Evolutionary conservation across 1,140 invertebrate genomes (phyloP), one percentile per base, ranked within the genome.

Genomic region (Drosophila murphyi): DNA sequence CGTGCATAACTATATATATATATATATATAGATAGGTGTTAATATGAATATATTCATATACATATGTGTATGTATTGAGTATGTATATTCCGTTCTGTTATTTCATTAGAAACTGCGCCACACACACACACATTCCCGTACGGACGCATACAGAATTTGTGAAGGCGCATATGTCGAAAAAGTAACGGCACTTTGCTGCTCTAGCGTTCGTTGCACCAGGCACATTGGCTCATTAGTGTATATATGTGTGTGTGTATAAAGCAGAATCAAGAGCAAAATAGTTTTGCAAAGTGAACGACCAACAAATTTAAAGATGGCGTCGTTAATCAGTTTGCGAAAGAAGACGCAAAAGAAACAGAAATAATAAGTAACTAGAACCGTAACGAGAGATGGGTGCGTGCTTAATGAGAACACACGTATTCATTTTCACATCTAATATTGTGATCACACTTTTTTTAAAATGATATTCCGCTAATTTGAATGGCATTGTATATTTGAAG

Each of bases 161-260:
- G 12, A 1, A 31, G 37, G 5, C 8, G 65, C 52, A 29, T 51
- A 41, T 41, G 34, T 51, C 5, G 6, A 56, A 69, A 68, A 61
- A 56, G 57, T 74, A 74, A 74, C 72, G 65, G 72, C 56, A n/a
- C 35, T 48, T 62, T 62, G 45, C 29, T 31, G 41, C 37, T 37
- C 29, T 32, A 62, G 72, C 72, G 72, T 70, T 74, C 72, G 72
- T 74, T 74, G 72, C 72, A 73, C 71, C 20, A 73, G 48, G 39
- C 54, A 39, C 47, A 31, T 41, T 71, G n/a, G 10, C 8, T 5
- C 3, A 37, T 20, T 0, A 20, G 20, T 20, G 20, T 20, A 2
- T 20, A 2, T 20, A 1, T 20, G 20, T 20, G 20, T 20, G 20
- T 39, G 34, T 28, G n/a, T 48, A 54, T 32, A 37, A 32, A 47